Conservation (phyloP, 1,140 invertebrate species). For the Arctopsyche grandis region DNA sequence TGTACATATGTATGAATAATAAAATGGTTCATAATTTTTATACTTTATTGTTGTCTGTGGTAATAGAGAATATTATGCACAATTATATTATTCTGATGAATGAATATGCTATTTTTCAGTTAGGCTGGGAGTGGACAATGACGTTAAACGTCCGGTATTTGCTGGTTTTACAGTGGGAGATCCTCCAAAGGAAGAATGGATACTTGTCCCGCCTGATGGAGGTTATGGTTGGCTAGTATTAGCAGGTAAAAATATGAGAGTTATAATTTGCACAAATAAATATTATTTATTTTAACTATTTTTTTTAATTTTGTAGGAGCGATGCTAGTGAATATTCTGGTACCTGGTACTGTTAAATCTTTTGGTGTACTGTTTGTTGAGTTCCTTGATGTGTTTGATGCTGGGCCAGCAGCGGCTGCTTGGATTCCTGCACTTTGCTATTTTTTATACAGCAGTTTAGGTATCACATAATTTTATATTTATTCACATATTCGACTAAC, state of each 20-base stretch:
- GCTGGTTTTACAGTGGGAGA: slow-evolving; percentile 63
- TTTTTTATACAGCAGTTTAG: slow-evolving; percentile 86
- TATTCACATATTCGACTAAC: background rate
- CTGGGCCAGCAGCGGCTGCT: slow-evolving; percentile 76
- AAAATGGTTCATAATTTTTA: too few species aligned
- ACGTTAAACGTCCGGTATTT: slow-evolving; percentile 45
- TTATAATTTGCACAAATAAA: background rate
- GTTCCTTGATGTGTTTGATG: slow-evolving; percentile 79
- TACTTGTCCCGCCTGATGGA: slow-evolving; percentile 73
- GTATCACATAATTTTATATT: slow-evolving; percentile 67
- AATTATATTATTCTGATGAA: too few species aligned
- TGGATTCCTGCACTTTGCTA: slow-evolving; percentile 88
- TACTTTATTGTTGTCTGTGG: too few species aligned
- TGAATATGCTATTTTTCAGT: slow-evolving; percentile 43
- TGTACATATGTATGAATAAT: background rate
- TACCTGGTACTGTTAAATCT: slow-evolving; percentile 87
- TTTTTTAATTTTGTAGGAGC: slow-evolving; percentile 64
- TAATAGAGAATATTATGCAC: too few species aligned
- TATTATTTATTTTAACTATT: background rate
- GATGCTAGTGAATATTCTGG: slow-evolving; percentile 83
- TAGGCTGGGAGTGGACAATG: slow-evolving; percentile 35
- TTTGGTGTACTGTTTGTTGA: slow-evolving; percentile 86
- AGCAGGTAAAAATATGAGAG: slow-evolving; percentile 62
- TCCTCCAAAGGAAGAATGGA: slow-evolving; percentile 63
- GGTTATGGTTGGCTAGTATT: slow-evolving; percentile 88